Base-by-base conservation (phyloP, 2,797 vertebrate genomes). In the Xenentodon cancila region DNA sequence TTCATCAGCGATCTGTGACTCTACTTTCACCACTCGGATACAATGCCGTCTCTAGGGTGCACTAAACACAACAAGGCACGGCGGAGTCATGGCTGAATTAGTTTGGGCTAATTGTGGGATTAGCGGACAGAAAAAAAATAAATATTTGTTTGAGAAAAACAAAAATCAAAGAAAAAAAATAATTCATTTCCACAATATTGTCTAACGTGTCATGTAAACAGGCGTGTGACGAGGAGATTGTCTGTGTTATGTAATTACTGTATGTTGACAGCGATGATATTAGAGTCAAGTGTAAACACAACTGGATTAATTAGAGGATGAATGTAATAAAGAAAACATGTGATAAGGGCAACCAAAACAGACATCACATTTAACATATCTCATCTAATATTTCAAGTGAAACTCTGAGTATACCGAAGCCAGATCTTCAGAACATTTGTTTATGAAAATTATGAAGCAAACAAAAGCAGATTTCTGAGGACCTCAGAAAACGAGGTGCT, bases 151-250 rank as follows among this genome's bases (percentile, higher is more conserved):
- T 62, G 49, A 53, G 51, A 44, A 3, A 4, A n/a, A 32, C 47
- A 59, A 64, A 59, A 45, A 3, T 21, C 32, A 62, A 64, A 53
- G 70, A 68, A 68, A 21, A 67, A 19, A 57, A 7, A 71, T 4
- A 2, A 69, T 79, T 64, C 43, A 57, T 80, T 73, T 56, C 53
- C 49, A 69, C 48, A 67, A 58, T 57, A 67, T 16, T 32, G 44
- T 54, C 64, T 53, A 32, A 56, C 58, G 12, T 53, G 44, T 48
- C 32, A 37, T 70, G 70, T 62, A 59, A 82, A 71, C 75, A 73
- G 13, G 18, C 73, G 50, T 13, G 62, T 68, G 42, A 71, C 7
- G 20, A 37, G 17, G 46, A 47, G 58, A 62, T 62, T 79, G 49
- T 58, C 37, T 18, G 48, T 70, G n/a, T 54, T 25, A 52, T 64